phyloP scores from a whole-genome alignment of 1,140 invertebrate genomes.

The Samia ricini region DNA sequence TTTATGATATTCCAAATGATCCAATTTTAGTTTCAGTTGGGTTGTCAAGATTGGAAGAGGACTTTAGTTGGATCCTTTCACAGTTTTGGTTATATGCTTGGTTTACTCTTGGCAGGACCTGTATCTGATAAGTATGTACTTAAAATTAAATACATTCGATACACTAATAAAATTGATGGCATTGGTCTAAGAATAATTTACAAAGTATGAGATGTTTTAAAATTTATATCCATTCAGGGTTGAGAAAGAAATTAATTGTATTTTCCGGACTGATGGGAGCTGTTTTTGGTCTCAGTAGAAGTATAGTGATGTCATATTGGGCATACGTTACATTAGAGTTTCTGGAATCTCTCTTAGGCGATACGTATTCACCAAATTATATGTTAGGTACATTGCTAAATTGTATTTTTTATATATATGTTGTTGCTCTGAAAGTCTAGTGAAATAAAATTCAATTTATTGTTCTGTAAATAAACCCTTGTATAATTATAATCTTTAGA shows the following conservation, averaged over 20 bases:
- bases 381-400: conserved; percentile 21
- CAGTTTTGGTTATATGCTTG: conserved; percentile 21
- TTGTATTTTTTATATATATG: background rate
- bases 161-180: background rate
- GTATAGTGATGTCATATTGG: conserved; percentile 21
- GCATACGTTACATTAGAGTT: conserved; percentile 24
- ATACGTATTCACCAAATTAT: conserved; percentile 22
- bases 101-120: conserved; percentile 15
- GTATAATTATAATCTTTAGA: too few relatives aligned
- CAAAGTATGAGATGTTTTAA: background rate
- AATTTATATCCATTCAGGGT: conserved; percentile 15
- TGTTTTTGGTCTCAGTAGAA: conserved; percentile 19
- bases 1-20: background rate
- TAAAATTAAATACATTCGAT: background rate
- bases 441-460: too few relatives aligned
- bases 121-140: conserved; percentile 23
- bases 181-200: too few relatives aligned
- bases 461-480: too few relatives aligned
- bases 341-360: conserved; percentile 20
- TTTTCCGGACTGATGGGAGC: conserved; percentile 17
- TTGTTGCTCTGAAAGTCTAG: background rate
- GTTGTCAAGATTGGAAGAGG: conserved; percentile 23
- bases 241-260: conserved; percentile 22
- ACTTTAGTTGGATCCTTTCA: conserved; percentile 17
- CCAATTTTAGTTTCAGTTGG: conserved; percentile 16